phyloP scores from a whole-genome alignment of 2,888 invertebrate genomes.

The Steinernema carpocapsae region DNA sequence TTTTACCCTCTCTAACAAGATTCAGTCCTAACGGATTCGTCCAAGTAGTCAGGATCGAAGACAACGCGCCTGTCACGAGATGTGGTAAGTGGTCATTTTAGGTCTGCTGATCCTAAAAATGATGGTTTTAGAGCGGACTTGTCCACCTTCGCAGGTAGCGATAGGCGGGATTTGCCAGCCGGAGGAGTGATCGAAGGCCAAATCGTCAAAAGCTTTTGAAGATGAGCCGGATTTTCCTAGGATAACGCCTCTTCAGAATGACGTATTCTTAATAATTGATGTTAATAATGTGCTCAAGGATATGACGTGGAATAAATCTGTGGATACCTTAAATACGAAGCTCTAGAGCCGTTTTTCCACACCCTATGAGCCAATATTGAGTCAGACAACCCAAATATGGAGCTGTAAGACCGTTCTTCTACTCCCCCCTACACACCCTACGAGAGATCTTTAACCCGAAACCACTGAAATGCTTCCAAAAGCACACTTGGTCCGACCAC shows the following conservation, averaged over 20 bases:
- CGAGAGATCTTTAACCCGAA: too few relatives aligned
- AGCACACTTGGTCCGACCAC: too few relatives aligned
- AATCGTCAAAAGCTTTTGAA: not conserved
- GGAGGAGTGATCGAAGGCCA: too few relatives aligned
- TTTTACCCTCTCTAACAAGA: too few relatives aligned
- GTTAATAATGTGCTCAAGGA: not conserved
- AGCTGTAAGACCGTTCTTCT: too few relatives aligned
- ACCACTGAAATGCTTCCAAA: too few relatives aligned
- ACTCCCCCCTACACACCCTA: too few relatives aligned
- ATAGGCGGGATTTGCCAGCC: slow-evolving; percentile 57
- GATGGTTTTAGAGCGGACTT: slow-evolving; percentile 53
- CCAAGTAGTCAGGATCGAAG: slow-evolving; percentile 49
- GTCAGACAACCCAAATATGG: too few relatives aligned
- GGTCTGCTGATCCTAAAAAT: slow-evolving; percentile 22
- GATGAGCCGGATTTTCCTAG: not conserved
- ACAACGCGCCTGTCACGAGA: slow-evolving; percentile 51
- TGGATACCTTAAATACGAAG: too few relatives aligned
- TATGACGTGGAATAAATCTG: too few relatives aligned
- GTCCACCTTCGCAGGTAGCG: slow-evolving; percentile 54
- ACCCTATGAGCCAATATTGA: too few relatives aligned
- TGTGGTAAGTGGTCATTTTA: slow-evolving; percentile 49
- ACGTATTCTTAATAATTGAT: not conserved
- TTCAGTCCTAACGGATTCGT: slow-evolving; percentile 43
- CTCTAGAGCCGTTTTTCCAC: too few relatives aligned
- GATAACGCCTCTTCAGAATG: slow-evolving; percentile 9